Evolutionary conservation across 2,888 invertebrate genomes (phyloP), one percentile per base, ranked within the genome.

Genomic region (Megastigmus dorsalis): DNA sequence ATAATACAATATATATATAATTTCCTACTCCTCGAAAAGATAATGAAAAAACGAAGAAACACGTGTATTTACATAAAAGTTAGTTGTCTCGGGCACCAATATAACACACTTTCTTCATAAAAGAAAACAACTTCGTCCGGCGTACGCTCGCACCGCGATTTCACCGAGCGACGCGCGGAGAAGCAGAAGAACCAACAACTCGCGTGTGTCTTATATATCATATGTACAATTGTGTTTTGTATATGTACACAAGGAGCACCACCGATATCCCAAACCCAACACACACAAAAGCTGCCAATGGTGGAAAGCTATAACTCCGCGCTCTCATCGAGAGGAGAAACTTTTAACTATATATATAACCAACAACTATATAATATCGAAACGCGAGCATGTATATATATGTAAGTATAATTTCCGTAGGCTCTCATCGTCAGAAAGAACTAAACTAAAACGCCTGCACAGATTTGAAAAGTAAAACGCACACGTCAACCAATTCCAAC

Each of bases 221-320:
- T 6, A 57, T 9, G 7, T 3, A 33, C 2, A n/a, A 33, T 5
- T 23, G 2, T 36, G 30, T 20, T 30, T 9, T n/a, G 54, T 41
- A 54, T 57, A 57, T 50, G 26, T 68, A 59, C 57, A 57, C 1
- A 20, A 30, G n/a, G n/a, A 36, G 54, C 55, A 63, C 45, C 62
- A 71, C 45, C 28, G 7, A 45, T n/a, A n/a, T 60, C 43, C 18
- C 3, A 50, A 30, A 36, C 18, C n/a, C n/a, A n/a, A n/a, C n/a
- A n/a, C n/a, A n/a, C n/a, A n/a, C n/a, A n/a, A n/a, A 62, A 68
- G 57, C 26, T 57, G 48, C 26, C 36, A 18, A 30, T n/a, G 20
- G 5, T 15, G 30, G 18, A 43, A 30, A 9, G 38, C 26, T 38
- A 6, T 30, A 52, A 52, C n/a, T n/a, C n/a, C n/a, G n/a, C n/a